Conservation (phyloP, 2,888 invertebrate species). For the Drosophila subquinaria region DNA sequence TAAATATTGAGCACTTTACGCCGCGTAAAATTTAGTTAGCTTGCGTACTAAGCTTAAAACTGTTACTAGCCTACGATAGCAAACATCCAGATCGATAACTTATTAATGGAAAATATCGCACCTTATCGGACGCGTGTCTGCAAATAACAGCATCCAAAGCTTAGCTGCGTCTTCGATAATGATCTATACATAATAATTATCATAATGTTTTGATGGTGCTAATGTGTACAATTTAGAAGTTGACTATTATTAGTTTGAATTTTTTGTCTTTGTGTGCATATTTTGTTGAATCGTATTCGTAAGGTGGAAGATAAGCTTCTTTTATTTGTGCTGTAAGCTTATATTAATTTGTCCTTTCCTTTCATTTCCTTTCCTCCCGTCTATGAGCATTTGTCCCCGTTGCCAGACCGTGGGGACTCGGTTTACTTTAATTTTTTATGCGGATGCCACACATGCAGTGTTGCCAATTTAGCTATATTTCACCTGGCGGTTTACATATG, state of each 20-base stretch:
- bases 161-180: not conserved
- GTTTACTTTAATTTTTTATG: not conserved
- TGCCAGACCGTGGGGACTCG: not conserved
- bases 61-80: constrained; percentile 10
- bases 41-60: too few species aligned
- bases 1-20: too few species aligned
- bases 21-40: too few species aligned
- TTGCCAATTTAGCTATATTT: too few species aligned
- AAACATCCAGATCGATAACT: constrained; percentile 32
- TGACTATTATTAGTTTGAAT: not conserved
- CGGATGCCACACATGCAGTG: not conserved
- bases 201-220: not conserved
- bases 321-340: not conserved
- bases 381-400: not conserved
- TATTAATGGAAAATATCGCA: not conserved
- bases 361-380: too few species aligned
- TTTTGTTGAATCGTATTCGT: not conserved
- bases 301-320: not conserved
- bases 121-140: not conserved
- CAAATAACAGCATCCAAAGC: not conserved
- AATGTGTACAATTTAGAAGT: not conserved
- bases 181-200: not conserved
- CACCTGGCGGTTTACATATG: too few species aligned
- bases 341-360: not conserved
- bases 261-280: not conserved